These are phyloP conservation scores for Phenganax subtilis DNA, from an alignment of 92 coral and sea anemone genomes.

Conservation along the genomic window DNA sequence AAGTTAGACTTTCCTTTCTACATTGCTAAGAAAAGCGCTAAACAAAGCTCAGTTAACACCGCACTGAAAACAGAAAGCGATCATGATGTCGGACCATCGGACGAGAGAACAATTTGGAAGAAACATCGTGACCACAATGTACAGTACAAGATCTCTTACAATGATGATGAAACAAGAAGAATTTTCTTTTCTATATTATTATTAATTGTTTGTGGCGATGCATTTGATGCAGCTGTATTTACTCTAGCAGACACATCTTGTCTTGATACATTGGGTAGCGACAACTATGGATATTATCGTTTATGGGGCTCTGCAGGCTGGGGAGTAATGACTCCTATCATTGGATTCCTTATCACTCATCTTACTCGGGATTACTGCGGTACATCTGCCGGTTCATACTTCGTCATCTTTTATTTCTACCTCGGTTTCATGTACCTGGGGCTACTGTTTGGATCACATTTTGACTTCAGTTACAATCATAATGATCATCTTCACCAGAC, in stretches of 20 bases:
- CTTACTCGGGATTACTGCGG: conserved; percentile 55
- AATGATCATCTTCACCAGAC: conserved; percentile 41
- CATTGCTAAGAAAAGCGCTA: background rate
- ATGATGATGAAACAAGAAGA: conserved; percentile 51
- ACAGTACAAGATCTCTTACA: conserved; percentile 46
- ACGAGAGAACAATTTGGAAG: background rate
- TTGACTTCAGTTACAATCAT: conserved; percentile 57
- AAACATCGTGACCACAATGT: conserved; percentile 29
- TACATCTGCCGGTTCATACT: conserved; percentile 44
- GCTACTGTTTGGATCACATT: conserved; percentile 58
- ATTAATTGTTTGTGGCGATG: conserved; percentile 73
- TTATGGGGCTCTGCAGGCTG: conserved; percentile 93
- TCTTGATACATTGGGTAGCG: conserved; percentile 72
- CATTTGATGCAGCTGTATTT: conserved; percentile 79
- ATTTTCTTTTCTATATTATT: conserved; percentile 62
- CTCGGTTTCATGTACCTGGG: conserved; percentile 73
- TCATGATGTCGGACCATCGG: background rate
- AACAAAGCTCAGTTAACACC: background rate
- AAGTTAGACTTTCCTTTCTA: background rate
- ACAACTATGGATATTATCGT: conserved; percentile 76
- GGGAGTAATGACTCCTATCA: conserved; percentile 65
- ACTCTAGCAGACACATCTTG: conserved; percentile 87
- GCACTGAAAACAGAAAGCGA: background rate
- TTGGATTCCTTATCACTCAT: conserved; percentile 56
- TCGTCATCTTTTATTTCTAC: conserved; percentile 60